Conservation (phyloP, 2,888 invertebrate genomes). For the Volucella inflata region DNA sequence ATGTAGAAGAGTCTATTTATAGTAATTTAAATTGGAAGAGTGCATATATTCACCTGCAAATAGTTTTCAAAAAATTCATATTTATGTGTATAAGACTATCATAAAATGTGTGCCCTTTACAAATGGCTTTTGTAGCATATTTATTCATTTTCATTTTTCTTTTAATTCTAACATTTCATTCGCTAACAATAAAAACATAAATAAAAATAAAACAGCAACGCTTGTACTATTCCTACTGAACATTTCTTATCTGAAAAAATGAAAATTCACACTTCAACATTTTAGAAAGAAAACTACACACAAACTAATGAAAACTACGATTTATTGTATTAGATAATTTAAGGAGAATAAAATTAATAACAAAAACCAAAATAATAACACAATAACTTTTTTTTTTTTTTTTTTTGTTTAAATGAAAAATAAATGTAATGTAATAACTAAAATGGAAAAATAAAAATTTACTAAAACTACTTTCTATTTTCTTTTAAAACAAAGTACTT, state of each 20-base stretch:
- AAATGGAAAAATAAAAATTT: conserved; percentile 66
- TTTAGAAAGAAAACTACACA: conserved; percentile 46
- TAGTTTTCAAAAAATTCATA: too few species aligned
- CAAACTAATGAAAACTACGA: conserved; percentile 34
- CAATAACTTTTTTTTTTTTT: conserved; percentile 34
- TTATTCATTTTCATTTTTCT: conserved; percentile 20
- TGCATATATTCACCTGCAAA: too few species aligned
- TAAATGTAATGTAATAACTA: conserved; percentile 68
- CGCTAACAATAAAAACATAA: neutral
- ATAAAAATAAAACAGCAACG: neutral
- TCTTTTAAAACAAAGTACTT: too few species aligned
- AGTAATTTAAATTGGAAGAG: too few species aligned
- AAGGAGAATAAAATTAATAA: conserved; percentile 29
- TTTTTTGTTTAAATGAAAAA: conserved; percentile 60
- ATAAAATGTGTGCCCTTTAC: neutral
- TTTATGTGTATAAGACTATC: neutral
- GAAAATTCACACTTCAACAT: conserved; percentile 41
- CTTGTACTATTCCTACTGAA: conserved; percentile 55
- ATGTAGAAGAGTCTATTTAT: too few species aligned
- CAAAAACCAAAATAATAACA: conserved; percentile 30
- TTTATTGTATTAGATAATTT: conserved; percentile 42
- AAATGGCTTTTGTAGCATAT: neutral
- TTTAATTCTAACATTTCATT: conserved; percentile 35
- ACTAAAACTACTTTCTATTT: conserved; percentile 20
- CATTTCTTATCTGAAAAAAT: conserved; percentile 30